Base-by-base conservation (phyloP, 2,113 vertebrate species). In the Okapia johnstoni region DNA sequence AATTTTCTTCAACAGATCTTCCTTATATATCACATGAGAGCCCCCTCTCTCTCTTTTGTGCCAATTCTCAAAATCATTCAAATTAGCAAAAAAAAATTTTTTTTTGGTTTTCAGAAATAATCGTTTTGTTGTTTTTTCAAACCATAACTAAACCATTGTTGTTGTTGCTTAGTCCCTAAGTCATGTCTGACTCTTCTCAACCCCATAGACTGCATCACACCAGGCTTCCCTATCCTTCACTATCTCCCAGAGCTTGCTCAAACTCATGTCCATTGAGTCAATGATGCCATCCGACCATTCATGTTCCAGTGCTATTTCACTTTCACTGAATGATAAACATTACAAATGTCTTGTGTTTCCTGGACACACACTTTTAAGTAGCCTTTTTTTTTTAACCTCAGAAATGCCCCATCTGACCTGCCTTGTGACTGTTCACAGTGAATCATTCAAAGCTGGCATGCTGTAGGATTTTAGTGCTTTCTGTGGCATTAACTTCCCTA, bases 1-100 rank as follows among this genome's bases (percentile, higher is more conserved):
- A 81, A 97, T 97, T 92, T 95, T 87, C 80, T 97, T 93, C 84
- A 85, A 85, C 12, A 90, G 50, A 93, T 93, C 70, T 87, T 97
- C 58, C 66, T 94, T 60, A 55, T 40, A 55, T 1, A 81, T 76
- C 55, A 88, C 40, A 85, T 33, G 1, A 95, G 84, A 96, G 23
- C 5, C n/a, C 33, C 58, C 77, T 93, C 93, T 89, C 2, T 89
- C 1, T 90, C 79, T 54, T 96, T 81, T 50, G 36, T 95, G 77
- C 50, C 8, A 66, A 52, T 87, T 97, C 97, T 95, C 87, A 90
- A 97, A 95, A 94, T n/a, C 7, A 3, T 77, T 94, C 46, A 90
- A 91, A 96, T 79, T 84, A 83, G n/a, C 33, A 95, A 85, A 58
- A 33, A 33, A 28, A 40, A 52, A 10, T 8, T 9, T 36, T n/a